Evolutionary conservation across 2,797 vertebrate species (phyloP).

Genomic region (Sus cebifrons): DNA sequence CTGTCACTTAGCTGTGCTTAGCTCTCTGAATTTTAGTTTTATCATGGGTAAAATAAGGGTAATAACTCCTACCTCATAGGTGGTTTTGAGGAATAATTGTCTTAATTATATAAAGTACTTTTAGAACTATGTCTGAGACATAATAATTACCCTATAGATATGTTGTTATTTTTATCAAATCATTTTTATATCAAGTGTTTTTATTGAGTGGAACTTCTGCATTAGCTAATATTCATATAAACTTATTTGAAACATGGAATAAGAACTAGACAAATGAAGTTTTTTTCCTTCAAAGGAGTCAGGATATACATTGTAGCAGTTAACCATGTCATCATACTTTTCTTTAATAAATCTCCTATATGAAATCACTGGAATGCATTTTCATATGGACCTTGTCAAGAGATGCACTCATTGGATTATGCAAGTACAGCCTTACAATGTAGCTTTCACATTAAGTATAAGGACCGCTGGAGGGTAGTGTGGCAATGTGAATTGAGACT

Average conservation of each 20-base stretch:
- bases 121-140: background rate
- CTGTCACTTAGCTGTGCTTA: background rate
- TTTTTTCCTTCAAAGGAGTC: background rate
- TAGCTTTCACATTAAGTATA: background rate
- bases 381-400: background rate
- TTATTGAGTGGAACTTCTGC: background rate
- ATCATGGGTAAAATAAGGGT: background rate
- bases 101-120: background rate
- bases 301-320: background rate
- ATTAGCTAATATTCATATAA: background rate
- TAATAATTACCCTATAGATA: background rate
- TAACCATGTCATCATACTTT: background rate
- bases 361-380: background rate
- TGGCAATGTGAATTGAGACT: background rate
- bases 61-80: background rate
- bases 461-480: background rate
- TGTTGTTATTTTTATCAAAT: background rate
- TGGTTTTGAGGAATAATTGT: background rate
- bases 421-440: background rate
- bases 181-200: background rate
- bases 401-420: background rate
- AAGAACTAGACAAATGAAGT: background rate
- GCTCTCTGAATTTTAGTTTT: background rate
- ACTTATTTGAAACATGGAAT: conserved; percentile 32
- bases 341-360: background rate